A percentile compares a stretch with the other conserved stretches of the same genome.
Evolutionary conservation across 2,888 invertebrate species (phyloP).

Genomic region (Philaethria dido): DNA sequence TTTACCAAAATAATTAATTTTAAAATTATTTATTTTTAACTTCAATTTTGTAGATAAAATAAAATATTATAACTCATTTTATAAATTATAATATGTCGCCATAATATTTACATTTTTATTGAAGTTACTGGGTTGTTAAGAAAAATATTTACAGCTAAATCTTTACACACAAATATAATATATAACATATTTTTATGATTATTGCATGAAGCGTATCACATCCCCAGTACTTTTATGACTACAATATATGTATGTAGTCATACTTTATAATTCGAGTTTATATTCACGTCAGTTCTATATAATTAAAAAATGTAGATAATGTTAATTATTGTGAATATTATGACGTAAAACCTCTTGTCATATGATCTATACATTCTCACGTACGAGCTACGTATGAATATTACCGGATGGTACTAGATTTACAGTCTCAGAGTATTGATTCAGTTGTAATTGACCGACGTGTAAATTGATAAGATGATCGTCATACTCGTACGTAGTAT

Average conservation of each 20-base stretch:
- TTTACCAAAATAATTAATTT: too few species aligned
- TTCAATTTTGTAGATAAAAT: too few species aligned
- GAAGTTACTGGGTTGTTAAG: neutral
- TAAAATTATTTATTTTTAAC: too few species aligned
- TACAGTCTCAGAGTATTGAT: slow-evolving; percentile 10
- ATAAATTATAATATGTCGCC: neutral
- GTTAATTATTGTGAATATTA: neutral
- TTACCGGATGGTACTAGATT: slow-evolving; percentile 21
- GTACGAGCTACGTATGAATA: slow-evolving; percentile 12
- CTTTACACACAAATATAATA: neutral
- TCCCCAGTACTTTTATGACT: neutral
- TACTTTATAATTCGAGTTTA: neutral
- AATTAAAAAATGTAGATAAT: neutral
- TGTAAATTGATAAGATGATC: slow-evolving; percentile 6
- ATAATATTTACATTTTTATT: neutral
- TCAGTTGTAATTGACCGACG: slow-evolving; percentile 21
- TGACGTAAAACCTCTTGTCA: slow-evolving; percentile 6
- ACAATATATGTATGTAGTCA: neutral
- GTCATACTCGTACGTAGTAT: neutral
- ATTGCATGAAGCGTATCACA: neutral
- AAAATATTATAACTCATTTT: neutral
- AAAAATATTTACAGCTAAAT: neutral
- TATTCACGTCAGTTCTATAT: neutral
- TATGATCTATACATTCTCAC: slow-evolving; percentile 12
- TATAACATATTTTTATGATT: neutral